Conservation (phyloP, 2,888 invertebrate genomes). For the Harpalus rufipes region DNA sequence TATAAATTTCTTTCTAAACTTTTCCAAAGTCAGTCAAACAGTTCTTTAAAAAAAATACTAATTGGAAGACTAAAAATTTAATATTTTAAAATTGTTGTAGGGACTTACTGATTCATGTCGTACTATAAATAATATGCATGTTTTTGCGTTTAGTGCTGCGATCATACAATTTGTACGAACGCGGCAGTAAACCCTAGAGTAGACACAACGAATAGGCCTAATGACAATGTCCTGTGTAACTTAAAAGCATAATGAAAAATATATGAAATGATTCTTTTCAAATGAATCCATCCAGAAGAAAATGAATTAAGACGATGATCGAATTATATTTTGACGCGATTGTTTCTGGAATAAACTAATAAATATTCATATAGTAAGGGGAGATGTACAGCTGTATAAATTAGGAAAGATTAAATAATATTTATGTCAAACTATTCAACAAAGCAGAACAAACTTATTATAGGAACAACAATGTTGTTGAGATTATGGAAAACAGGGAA, state of each 20-base stretch:
- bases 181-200: too few relatives aligned
- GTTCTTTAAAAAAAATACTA: too few relatives aligned
- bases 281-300: conserved; percentile 2
- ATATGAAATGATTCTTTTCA: conserved; percentile 16
- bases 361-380: conserved; percentile 33
- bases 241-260: conserved; percentile 11
- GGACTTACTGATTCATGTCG: too few relatives aligned
- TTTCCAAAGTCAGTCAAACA: too few relatives aligned
- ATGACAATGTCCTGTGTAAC: not conserved
- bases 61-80: too few relatives aligned
- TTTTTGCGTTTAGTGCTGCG: too few relatives aligned
- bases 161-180: too few relatives aligned
- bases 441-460: conserved; percentile 29
- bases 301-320: not conserved
- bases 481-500: conserved; percentile 5
- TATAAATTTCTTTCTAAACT: too few relatives aligned
- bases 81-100: too few relatives aligned
- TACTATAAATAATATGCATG: too few relatives aligned
- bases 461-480: conserved; percentile 44
- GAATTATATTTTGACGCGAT: conserved; percentile 33
- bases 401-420: conserved; percentile 45
- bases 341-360: conserved; percentile 32
- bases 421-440: conserved; percentile 32
- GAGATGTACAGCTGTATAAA: conserved; percentile 35
- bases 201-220: too few relatives aligned